Conservation (phyloP, 2,113 vertebrate species). For the Dolichotis patagonum region DNA sequence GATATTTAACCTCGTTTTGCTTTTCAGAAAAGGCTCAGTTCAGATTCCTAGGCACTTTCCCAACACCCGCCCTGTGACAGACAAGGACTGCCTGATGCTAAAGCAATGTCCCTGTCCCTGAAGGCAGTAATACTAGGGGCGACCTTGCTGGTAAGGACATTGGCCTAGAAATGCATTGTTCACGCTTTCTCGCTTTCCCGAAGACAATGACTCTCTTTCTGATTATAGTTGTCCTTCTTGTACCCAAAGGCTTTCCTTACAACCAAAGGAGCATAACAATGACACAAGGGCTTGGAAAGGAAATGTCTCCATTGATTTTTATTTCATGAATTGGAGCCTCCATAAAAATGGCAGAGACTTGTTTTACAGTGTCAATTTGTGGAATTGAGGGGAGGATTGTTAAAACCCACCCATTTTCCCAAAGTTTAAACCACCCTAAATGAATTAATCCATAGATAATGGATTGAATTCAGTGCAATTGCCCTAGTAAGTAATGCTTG, state of each 20-base stretch:
- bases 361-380: slow-evolving; percentile 73
- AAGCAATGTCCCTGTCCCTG: neutral
- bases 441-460: slow-evolving; percentile 79
- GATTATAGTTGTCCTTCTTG: slow-evolving; percentile 52
- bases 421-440: slow-evolving; percentile 72
- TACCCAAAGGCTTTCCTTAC: slow-evolving; percentile 29
- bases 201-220: slow-evolving; percentile 54
- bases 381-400: slow-evolving; percentile 43
- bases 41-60: neutral
- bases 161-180: slow-evolving; percentile 56
- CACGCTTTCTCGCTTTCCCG: slow-evolving; percentile 50
- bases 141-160: neutral
- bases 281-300: slow-evolving; percentile 43
- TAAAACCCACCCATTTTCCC: slow-evolving; percentile 72
- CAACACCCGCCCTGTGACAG: neutral
- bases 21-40: neutral
- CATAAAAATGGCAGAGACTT: slow-evolving; percentile 58
- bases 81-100: neutral
- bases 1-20: neutral
- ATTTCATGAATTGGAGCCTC: slow-evolving; percentile 58
- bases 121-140: slow-evolving; percentile 13
- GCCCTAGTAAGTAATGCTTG: slow-evolving; percentile 58
- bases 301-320: slow-evolving; percentile 71
- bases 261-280: slow-evolving; percentile 42
- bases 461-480: slow-evolving; percentile 58